Conservation (phyloP, 2,797 vertebrate genomes). For the Spondyliosoma cantharus region DNA sequence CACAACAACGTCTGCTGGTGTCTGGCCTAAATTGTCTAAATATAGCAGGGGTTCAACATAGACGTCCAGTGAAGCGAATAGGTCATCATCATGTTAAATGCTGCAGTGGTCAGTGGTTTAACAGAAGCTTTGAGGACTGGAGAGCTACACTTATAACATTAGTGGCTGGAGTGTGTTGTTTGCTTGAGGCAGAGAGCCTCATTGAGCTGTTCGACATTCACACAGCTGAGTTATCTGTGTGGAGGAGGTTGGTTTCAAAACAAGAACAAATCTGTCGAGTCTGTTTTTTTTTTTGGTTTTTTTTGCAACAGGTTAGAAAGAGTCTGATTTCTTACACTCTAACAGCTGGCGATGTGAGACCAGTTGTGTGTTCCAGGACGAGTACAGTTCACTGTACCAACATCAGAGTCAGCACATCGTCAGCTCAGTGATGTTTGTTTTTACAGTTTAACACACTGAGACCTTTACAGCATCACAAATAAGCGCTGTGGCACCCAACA, state of each 20-base stretch:
- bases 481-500: conserved; percentile 5
- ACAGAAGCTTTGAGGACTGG: conserved; percentile 4
- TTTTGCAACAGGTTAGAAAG: background rate
- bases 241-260: background rate
- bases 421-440: conserved; percentile 49
- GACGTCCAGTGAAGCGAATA: background rate
- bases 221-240: background rate
- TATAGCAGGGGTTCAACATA: background rate
- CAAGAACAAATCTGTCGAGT: background rate
- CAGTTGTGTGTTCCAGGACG: background rate
- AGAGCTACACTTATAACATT: background rate
- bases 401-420: conserved; percentile 31
- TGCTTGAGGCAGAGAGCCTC: no score
- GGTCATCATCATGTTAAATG: background rate
- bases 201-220: background rate
- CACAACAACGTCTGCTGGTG: background rate
- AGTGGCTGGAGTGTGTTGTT: background rate
- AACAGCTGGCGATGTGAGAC: conserved; percentile 3
- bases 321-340: background rate
- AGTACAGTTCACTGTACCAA: background rate
- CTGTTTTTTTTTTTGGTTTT: background rate
- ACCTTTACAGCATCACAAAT: conserved; percentile 47
- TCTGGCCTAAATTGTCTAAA: conserved; percentile 21
- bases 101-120: background rate
- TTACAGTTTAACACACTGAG: conserved; percentile 41